Conservation (phyloP, 2,113 vertebrate species). For the Cricetomys ansorgei region DNA sequence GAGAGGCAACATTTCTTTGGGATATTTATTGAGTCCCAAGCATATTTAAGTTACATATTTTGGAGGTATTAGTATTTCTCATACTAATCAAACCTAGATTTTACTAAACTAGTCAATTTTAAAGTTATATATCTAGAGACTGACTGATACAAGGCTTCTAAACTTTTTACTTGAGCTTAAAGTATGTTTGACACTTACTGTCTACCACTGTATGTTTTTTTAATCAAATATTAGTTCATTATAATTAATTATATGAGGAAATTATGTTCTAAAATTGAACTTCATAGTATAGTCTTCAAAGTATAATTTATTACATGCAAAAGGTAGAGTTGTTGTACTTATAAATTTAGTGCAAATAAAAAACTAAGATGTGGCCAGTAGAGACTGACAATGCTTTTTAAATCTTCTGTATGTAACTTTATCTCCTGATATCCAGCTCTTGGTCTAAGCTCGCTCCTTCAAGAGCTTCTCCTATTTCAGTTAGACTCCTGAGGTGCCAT, state of each 20-base stretch:
- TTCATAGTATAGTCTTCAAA: slow-evolving; percentile 5
- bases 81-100: not conserved
- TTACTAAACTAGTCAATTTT: not conserved
- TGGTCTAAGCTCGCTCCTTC: not conserved
- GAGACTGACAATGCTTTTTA: not conserved
- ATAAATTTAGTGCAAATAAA: not conserved
- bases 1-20: not conserved
- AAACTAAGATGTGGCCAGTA: not conserved
- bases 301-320: not conserved
- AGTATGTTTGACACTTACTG: not conserved
- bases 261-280: not conserved
- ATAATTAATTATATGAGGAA: not conserved
- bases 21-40: not conserved
- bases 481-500: not conserved
- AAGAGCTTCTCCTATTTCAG: not conserved
- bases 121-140: not conserved
- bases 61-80: not conserved
- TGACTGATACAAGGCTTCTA: not conserved
- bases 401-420: not conserved
- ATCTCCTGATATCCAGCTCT: not conserved
- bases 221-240: not conserved
- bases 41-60: not conserved
- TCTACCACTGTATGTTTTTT: not conserved
- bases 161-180: not conserved
- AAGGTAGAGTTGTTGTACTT: not conserved